phyloP scores from a whole-genome alignment of 2,888 invertebrate genomes.

The Axea sp. region DNA sequence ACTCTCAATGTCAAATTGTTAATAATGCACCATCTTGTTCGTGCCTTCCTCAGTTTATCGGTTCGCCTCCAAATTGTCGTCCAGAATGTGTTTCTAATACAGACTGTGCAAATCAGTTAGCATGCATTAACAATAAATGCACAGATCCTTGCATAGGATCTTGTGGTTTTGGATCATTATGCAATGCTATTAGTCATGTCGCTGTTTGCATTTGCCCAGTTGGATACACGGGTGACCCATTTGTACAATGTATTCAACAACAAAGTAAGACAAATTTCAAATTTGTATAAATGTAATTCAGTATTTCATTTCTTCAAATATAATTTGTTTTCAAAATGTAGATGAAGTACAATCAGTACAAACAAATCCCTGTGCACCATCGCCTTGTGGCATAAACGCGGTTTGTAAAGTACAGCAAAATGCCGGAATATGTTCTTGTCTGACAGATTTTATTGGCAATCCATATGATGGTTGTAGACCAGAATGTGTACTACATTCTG shows the following conservation, averaged over 20 bases:
- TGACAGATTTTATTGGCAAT: slow-evolving; percentile 81
- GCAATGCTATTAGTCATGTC: slow-evolving; percentile 79
- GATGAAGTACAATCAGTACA: slow-evolving; percentile 8
- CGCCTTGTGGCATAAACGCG: slow-evolving; percentile 88
- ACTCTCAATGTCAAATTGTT: slow-evolving; percentile 82
- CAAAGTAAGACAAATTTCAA: slow-evolving; percentile 18
- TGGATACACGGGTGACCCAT: slow-evolving; percentile 88
- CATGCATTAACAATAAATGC: slow-evolving; percentile 80
- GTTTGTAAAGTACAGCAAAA: slow-evolving; percentile 82
- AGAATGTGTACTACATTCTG: slow-evolving; percentile 90
- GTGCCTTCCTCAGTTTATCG: slow-evolving; percentile 81
- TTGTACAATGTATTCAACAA: slow-evolving; percentile 70
- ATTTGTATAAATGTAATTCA: no score
- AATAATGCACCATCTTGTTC: slow-evolving; percentile 77
- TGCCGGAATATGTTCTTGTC: slow-evolving; percentile 81
- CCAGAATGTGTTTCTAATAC: slow-evolving; percentile 80
- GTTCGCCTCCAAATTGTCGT: slow-evolving; percentile 79
- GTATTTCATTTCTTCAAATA: no score
- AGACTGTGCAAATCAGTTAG: slow-evolving; percentile 78
- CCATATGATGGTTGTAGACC: no score
- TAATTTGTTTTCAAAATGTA: no score
- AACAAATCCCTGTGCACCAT: slow-evolving; percentile 84
- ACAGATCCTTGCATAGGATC: slow-evolving; percentile 79
- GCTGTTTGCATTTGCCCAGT: slow-evolving; percentile 82
- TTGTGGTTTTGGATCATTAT: slow-evolving; percentile 80